Evolutionary conservation across 2,888 invertebrate genomes (phyloP), one percentile per base, ranked within the genome.

Genomic region (Clusia tigrina): DNA sequence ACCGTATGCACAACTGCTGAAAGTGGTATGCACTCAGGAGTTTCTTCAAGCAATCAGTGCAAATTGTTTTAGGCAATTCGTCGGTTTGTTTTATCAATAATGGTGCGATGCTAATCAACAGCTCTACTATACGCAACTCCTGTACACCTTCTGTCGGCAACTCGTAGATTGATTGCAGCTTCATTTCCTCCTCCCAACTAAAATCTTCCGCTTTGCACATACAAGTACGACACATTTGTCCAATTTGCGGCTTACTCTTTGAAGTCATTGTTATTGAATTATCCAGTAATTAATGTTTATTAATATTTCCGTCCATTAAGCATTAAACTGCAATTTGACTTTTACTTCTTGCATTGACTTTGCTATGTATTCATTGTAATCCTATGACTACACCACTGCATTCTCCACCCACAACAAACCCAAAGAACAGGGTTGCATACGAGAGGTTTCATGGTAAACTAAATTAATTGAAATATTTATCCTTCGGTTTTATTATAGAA

Each of bases 51-150:
- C 90, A 90, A 6, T 83, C 79, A 65, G 80, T 70, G 72, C 90
- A 90, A 54, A 89, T 82, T 60, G 85, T 84, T 72, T 88, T 87
- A 1, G 89, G 89, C 61, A 89, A 77, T 32, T 86, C 87, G 81
- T 89, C 89, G 3, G 15, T 42, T 58, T 42, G 26, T 12, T 22
- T 5, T 5, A 46, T 42, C 18, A 22, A 20, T 23, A 62, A 22
- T 17, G 62, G 61, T 37, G 53, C 51, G 3, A 23, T 54, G 10
- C 18, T 12, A 10, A 1, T 20, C 10, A 62, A 24, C 20, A 57
- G 17, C 9, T 62, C 57, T 1, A 24, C 58, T 17, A 62, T 58
- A 2, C 18, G 51, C 20, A 51, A 2, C 1, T 12, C 42, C n/a
- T 42, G 32, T 32, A 32, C 6, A 32, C 12, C 32, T 32, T 6